Conservation (phyloP, 2,113 vertebrate species). For the Plotosus lineatus region DNA sequence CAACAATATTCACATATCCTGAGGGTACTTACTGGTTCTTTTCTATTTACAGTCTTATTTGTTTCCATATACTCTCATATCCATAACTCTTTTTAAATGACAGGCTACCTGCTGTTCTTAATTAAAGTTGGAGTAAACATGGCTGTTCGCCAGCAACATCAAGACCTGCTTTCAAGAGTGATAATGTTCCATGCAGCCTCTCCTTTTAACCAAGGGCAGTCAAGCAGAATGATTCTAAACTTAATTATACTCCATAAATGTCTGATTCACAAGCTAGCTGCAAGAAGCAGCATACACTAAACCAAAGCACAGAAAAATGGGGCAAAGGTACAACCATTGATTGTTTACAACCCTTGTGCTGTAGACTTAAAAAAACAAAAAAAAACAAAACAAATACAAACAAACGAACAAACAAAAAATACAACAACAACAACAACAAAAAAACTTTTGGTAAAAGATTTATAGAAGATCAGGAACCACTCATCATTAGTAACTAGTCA, state of each 20-base stretch:
- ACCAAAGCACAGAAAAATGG: slow-evolving; percentile 19
- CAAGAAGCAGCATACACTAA: slow-evolving; percentile 10
- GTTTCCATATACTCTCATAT: not conserved
- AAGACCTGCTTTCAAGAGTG: not conserved
- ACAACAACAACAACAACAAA: too few relatives aligned
- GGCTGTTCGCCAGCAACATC: slow-evolving; percentile 35
- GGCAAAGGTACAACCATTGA: not conserved
- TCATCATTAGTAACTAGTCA: not conserved
- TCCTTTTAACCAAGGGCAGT: slow-evolving; percentile 16
- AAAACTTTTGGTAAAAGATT: too few relatives aligned
- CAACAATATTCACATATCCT: not conserved
- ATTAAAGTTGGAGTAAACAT: slow-evolving; percentile 44
- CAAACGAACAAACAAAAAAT: too few relatives aligned
- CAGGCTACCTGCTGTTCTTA: slow-evolving; percentile 32
- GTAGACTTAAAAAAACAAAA: too few relatives aligned
- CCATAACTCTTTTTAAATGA: slow-evolving; percentile 22
- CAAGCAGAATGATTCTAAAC: slow-evolving; percentile 21
- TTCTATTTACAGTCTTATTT: not conserved
- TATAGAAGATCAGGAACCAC: too few relatives aligned
- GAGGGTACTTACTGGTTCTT: not conserved
- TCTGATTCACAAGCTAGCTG: slow-evolving; percentile 26
- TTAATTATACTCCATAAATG: slow-evolving; percentile 50
- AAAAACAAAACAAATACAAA: too few relatives aligned
- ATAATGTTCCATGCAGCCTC: slow-evolving; percentile 29
- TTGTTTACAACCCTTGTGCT: slow-evolving; percentile 10